Evolutionary conservation across 2,888 invertebrate species (phyloP), one percentile per base, ranked within the genome.

Genomic region (Eurytoma californica): DNA sequence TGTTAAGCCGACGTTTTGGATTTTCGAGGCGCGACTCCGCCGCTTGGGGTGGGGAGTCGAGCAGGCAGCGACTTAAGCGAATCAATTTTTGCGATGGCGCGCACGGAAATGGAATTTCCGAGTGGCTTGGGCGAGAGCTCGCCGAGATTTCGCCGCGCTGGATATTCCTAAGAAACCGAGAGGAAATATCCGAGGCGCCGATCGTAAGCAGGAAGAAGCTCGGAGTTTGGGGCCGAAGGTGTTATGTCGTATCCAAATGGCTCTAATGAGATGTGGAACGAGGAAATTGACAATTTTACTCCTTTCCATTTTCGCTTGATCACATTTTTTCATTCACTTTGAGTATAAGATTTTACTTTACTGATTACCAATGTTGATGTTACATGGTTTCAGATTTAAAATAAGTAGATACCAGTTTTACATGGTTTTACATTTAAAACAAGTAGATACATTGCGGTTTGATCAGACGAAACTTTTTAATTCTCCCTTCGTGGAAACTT

Each of bases 31-130:
- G 53, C 39, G 66, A 39, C 30, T 30, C 30, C 7, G 30, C 39
- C 9, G 39, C 7, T 7, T 2, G 9, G 39, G 39, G 9, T 39
- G 39, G 86, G 86, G 87, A 85, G 87, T n/a, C 16, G 18, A 16
- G 30, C 2, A 12, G 30, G 63, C 39, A 87, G 85, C 84, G 85
- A 87, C 85, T 88, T 88, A 86, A 88, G 85, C 86, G 88, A 88
- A 88, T 88, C 88, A 89, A 89, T 88, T 88, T 89, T 89, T 88
- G 47, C 51, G 47, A 14, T n/a, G 76, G 82, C 83, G 84, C 84
- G 82, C 61, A 51, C 60, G 80, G 80, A 80, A 80, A 80, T 86
- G 88, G 86, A 87, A 86, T 86, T 87, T 87, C 80, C 72, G 70
- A 80, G 70, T 66, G 66, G 12, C 57, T 39, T 58, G 47, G 18